A percentile compares a stretch with the other conserved stretches of the same genome.
Conservation (phyloP, 1,140 invertebrate genomes). For the Cephus cinctus region DNA sequence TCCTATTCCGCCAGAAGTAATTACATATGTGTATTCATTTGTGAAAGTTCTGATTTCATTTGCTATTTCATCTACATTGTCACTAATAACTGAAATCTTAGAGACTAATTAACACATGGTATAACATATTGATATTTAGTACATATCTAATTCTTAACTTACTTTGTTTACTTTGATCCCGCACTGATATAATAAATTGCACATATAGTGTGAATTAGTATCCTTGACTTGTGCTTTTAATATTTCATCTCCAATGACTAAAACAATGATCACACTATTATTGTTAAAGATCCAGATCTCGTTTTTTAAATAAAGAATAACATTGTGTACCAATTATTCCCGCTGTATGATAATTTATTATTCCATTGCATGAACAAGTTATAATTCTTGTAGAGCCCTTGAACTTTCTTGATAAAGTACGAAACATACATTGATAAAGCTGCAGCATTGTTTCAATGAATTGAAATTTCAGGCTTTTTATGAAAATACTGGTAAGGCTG, state of each 20-base stretch:
- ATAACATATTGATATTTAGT: constrained; percentile 14
- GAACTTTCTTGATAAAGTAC: constrained; percentile 11
- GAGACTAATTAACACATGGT: constrained; percentile 22
- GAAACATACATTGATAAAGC: constrained; percentile 16
- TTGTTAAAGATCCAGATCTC: too few relatives aligned
- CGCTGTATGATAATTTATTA: constrained; percentile 30
- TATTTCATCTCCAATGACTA: constrained; percentile 82
- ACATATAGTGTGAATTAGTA: constrained; percentile 72
- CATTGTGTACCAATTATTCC: constrained; percentile 50
- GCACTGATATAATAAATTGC: constrained; percentile 63
- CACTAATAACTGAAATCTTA: constrained; percentile 70
- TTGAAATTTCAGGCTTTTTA: constrained; percentile 3
- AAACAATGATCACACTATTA: too few relatives aligned
- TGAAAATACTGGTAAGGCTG: neutral
- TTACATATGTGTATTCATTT: constrained; percentile 62
- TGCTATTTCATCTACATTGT: constrained; percentile 70
- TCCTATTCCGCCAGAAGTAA: constrained; percentile 80
- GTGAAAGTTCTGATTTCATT: constrained; percentile 69
- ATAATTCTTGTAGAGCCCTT: constrained; percentile 6
- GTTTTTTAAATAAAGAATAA: too few relatives aligned
- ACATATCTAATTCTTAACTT: constrained; percentile 19
- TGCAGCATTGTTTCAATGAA: constrained; percentile 11
- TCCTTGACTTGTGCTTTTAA: constrained; percentile 78
- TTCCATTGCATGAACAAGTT: constrained; percentile 3
- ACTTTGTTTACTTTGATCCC: constrained; percentile 68